Conservation (phyloP, 1,140 invertebrate genomes). For the Aphidius ervi region DNA sequence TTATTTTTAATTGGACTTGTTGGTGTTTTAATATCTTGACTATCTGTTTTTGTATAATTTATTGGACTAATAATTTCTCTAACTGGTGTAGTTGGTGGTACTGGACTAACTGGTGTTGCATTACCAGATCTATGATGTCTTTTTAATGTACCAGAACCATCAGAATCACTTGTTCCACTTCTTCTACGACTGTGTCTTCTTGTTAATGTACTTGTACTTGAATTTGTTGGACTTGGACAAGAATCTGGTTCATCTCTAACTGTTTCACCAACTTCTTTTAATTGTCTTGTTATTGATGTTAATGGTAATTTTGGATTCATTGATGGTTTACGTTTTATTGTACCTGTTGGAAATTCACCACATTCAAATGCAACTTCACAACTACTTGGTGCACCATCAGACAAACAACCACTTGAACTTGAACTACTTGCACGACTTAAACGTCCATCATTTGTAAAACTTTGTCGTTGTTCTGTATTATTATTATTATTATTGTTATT, state of each 20-base stretch:
- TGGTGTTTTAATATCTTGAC: constrained; percentile 45
- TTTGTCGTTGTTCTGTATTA: constrained; percentile 51
- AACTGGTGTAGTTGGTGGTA: constrained; percentile 50
- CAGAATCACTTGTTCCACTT: constrained; percentile 55
- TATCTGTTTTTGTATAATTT: constrained; percentile 40
- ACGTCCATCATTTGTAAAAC: constrained; percentile 53
- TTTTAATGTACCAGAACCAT: constrained; percentile 62
- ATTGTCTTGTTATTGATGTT: constrained; percentile 83
- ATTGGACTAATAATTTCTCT: constrained; percentile 51
- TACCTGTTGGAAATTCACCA: constrained; percentile 57
- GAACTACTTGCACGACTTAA: constrained; percentile 71
- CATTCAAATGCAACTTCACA: constrained; percentile 58
- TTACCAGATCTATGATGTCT: constrained; percentile 54
- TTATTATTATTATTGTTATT: too few relatives aligned
- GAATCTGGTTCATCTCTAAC: constrained; percentile 48
- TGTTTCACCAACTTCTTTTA: constrained; percentile 76
- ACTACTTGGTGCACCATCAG: constrained; percentile 67
- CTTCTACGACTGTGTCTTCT: constrained; percentile 57
- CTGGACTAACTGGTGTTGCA: constrained; percentile 52
- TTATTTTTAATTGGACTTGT: constrained; percentile 41
- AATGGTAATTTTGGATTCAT: constrained; percentile 87
- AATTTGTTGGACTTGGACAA: constrained; percentile 48
- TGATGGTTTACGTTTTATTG: constrained; percentile 83
- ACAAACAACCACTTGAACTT: constrained; percentile 74
- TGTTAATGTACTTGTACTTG: constrained; percentile 54